A percentile compares a stretch with the other conserved stretches of the same genome.
phyloP scores from a whole-genome alignment of 2,113 vertebrate genomes.

The Lepus europaeus region DNA sequence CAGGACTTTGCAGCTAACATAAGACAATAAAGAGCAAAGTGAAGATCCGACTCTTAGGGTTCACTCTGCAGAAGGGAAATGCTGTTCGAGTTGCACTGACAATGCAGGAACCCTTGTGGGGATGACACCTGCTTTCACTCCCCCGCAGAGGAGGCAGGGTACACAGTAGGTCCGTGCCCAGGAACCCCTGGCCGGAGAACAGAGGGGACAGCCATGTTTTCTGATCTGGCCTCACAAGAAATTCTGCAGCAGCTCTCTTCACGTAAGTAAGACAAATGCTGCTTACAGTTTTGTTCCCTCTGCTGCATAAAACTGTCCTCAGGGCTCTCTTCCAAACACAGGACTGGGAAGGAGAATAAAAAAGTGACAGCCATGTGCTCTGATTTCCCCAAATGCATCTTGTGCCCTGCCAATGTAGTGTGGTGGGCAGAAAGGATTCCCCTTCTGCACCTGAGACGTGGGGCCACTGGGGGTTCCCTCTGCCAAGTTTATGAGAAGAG shows the following conservation, averaged over 20 bases:
- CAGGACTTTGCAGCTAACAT: neutral
- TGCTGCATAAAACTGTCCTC: slow-evolving; percentile 59
- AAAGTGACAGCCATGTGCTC: slow-evolving; percentile 64
- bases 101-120: neutral
- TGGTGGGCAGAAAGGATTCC: neutral
- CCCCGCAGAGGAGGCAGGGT: neutral
- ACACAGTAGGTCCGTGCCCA: accelerated
- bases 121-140: neutral
- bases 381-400: slow-evolving; percentile 36
- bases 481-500: neutral
- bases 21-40: neutral
- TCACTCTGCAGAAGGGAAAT: neutral
- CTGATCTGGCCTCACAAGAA: neutral
- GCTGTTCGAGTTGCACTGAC: neutral
- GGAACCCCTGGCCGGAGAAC: neutral
- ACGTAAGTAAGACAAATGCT: slow-evolving; percentile 65
- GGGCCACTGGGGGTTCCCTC: too few relatives aligned
- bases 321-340: slow-evolving; percentile 71
- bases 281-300: slow-evolving; percentile 57
- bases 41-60: neutral
- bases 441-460: neutral
- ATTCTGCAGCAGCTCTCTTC: slow-evolving; percentile 29
- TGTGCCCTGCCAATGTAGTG: neutral
- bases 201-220: neutral
- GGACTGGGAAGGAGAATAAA: slow-evolving; percentile 58